These are phyloP conservation scores for Agriotes lineatus DNA, from an alignment of 2,888 invertebrate genomes.

Conservation along the genomic window DNA sequence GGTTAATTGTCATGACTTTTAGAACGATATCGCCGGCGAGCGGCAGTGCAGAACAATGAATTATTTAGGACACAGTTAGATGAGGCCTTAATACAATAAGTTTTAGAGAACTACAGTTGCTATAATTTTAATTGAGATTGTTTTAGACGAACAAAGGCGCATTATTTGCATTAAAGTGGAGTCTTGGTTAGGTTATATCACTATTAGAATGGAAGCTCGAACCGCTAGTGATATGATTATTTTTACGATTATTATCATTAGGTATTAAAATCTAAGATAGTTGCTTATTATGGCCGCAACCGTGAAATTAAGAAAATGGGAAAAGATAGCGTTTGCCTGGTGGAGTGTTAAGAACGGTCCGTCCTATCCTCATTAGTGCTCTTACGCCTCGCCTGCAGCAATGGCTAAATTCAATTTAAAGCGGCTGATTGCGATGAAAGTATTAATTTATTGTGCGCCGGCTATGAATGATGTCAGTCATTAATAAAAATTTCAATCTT, in stretches of 20 bases:
- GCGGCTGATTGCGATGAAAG: constrained; percentile 63
- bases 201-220: too few species aligned
- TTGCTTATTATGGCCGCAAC: background rate
- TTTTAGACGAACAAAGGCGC: too few species aligned
- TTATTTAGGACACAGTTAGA: too few species aligned
- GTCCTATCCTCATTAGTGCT: constrained; percentile 56
- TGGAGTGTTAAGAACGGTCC: constrained; percentile 26
- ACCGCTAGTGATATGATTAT: too few species aligned
- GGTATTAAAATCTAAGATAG: too few species aligned
- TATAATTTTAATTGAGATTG: too few species aligned
- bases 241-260: too few species aligned
- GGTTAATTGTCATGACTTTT: constrained; percentile 33
- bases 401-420: constrained; percentile 60
- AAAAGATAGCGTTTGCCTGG: background rate
- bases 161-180: too few species aligned
- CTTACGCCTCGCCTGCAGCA: constrained; percentile 52
- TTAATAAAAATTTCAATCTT: constrained; percentile 61
- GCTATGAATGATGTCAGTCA: constrained; percentile 57
- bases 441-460: constrained; percentile 62
- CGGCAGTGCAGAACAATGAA: too few species aligned
- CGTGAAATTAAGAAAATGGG: background rate
- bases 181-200: too few species aligned
- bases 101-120: too few species aligned
- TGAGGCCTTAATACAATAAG: too few species aligned
- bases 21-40: background rate